A percentile compares a stretch with the other conserved stretches of the same genome.
Evolutionary conservation across 2,797 vertebrate genomes (phyloP).

Genomic region (Clarias platycephalus): DNA sequence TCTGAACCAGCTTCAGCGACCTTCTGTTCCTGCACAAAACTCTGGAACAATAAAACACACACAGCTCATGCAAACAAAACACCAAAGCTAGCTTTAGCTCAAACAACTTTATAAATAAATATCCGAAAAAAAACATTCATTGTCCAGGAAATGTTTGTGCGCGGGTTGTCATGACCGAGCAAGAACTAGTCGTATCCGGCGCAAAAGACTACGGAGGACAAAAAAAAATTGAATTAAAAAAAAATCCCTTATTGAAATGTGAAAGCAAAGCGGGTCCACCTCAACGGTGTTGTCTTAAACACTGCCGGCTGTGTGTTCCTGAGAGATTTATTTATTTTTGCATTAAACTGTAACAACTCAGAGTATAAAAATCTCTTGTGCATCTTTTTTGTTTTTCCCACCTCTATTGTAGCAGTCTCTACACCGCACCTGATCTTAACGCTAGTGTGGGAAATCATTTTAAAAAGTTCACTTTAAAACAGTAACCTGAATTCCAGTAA

Average conservation of each 20-base stretch:
- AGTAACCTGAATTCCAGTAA: slow-evolving; percentile 33
- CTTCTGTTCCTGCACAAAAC: slow-evolving; percentile 10
- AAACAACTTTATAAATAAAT: slow-evolving; percentile 35
- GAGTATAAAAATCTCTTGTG: slow-evolving; percentile 15
- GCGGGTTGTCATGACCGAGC: slow-evolving; percentile 53
- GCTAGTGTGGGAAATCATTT: neutral
- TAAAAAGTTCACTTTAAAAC: neutral
- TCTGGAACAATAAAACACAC: slow-evolving; percentile 11
- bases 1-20: slow-evolving; percentile 16
- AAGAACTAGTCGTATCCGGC: neutral
- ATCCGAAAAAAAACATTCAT: slow-evolving; percentile 24
- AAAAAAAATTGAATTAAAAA: too few relatives aligned
- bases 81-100: slow-evolving; percentile 1
- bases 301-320: slow-evolving; percentile 48
- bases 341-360: neutral
- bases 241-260: slow-evolving; percentile 32
- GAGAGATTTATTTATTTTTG: slow-evolving; percentile 44
- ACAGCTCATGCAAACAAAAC: slow-evolving; percentile 28
- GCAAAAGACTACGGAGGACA: neutral
- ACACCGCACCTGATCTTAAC: neutral
- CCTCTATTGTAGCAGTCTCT: neutral
- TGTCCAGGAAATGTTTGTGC: slow-evolving; percentile 29
- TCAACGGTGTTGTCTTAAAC: slow-evolving; percentile 20
- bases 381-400: neutral
- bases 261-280: slow-evolving; percentile 11